Evolutionary conservation across 2,113 vertebrate genomes (phyloP), one percentile per base, ranked within the genome.

Genomic region (Piprites chloris): DNA sequence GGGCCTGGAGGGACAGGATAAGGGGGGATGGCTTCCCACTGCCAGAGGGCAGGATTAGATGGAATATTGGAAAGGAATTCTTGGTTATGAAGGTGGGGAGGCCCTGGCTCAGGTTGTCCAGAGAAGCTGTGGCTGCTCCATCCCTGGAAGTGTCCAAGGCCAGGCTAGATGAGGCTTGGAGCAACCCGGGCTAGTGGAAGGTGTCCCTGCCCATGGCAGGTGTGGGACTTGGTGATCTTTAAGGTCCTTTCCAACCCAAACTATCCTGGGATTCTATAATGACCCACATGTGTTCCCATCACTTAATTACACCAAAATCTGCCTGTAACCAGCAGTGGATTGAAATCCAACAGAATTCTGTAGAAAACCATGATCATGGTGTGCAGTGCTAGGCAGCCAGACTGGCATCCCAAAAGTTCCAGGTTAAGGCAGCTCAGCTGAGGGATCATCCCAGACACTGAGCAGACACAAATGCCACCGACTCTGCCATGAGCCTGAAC

Each of bases 251-350:
- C 62, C 26, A 1, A 5, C 26, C 21, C 53, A 68, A 27, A 26
- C 44, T 17, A n/a, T 8, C 9, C 18, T n/a, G 23, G 30, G 30
- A 41, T 52, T 62, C 35, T 67, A 20, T 21, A 32, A 6, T 9
- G 24, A 7, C 32, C 49, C 52, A 50, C 13, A 23, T 23, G n/a
- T 19, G 55, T 0, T n/a, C 30, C 63, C 33, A 32, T 30, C 17
- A 0, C 17, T 12, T 5, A 4, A 19, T 15, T 5, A 22, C 24
- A 14, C 10, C 19, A 2, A 2, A 33, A 3, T 5, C 7, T 15
- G 46, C 9, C 56, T 28, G 28, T 14, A 2, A 19, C 24, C 75
- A 12, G 0, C 6, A 2, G 12, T 4, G 47, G 1, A 0, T 21
- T 44, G n/a, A 23, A 11, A 32, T 2, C 26, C 28, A 4, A 4